Evolutionary conservation across 1,140 invertebrate species (phyloP), one percentile per base, ranked within the genome.

Genomic region (Nixonia krombeini): DNA sequence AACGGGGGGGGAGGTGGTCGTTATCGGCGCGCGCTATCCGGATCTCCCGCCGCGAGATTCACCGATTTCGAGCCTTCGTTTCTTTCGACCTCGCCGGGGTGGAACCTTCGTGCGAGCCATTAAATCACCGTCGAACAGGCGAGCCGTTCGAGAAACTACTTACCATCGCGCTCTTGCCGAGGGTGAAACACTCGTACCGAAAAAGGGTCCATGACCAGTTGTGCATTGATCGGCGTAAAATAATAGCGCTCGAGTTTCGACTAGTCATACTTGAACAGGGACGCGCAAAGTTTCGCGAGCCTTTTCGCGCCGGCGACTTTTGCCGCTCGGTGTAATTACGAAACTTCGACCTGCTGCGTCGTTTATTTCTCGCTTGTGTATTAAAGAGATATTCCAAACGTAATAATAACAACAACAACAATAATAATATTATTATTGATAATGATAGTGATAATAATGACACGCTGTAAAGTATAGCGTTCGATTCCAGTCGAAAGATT

Each of bases 211-310:
- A 56, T 59, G 61, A 61, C 56, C 46, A 63, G 65, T 63, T 38
- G 46, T 33, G 38, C 61, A 70, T 70, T 65, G 65, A 63, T 69
- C 65, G 65, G 53, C 55, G 65, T 59, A 35, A 64, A 57, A 70
- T 59, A 70, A 65, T 65, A 58, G 59, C 28, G 40, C 38, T 35
- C 28, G 44, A 28, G 16, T 28, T 50, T 55, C 21, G 56, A 53
- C 51, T 42, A 47, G 55, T 59, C 40, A 63, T 69, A 64, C 50
- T 61, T 59, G 51, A 65, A 64, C 55, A 59, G 61, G 42, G 44
- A 42, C 35, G 49, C 33, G 28, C 21, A 57, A 70, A 64, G 45
- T 59, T 70, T 52, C 16, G 26, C 33, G 21, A 53, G 56, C 47
- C 61, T 51, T 61, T 64, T 56, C 61, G 55, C 37, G 51, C 29